A percentile compares a stretch with the other conserved stretches of the same genome.
Evolutionary conservation across 2,888 invertebrate genomes (phyloP).

Genomic region (Phrixothrix hirtus): DNA sequence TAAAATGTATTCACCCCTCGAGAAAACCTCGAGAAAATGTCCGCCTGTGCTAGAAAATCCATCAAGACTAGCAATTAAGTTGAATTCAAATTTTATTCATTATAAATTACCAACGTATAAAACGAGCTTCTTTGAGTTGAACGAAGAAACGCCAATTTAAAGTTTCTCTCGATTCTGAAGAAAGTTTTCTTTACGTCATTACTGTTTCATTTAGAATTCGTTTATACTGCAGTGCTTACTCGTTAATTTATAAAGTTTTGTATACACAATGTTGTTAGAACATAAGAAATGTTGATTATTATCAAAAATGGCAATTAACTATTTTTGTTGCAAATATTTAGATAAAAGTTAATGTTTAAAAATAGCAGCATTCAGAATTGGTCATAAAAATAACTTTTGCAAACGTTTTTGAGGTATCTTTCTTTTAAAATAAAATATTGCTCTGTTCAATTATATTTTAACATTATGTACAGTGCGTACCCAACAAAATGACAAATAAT

Average conservation of each 20-base stretch:
- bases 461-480: background rate
- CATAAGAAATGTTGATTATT: background rate
- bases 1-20: conserved; percentile 48
- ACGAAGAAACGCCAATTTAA: conserved; percentile 57
- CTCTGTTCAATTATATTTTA: too few species aligned
- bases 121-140: conserved; percentile 54
- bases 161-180: conserved; percentile 49
- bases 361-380: too few species aligned
- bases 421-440: conserved; percentile 1
- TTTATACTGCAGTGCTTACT: conserved; percentile 19
- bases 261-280: conserved; percentile 10
- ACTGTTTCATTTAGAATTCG: conserved; percentile 8
- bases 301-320: background rate
- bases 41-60: conserved; percentile 53
- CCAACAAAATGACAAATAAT: too few species aligned
- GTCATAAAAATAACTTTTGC: too few species aligned
- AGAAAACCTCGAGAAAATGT: conserved; percentile 48
- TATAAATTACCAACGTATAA: conserved; percentile 58
- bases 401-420: too few species aligned
- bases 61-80: conserved; percentile 58
- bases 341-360: too few species aligned
- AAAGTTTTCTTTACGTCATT: conserved; percentile 29
- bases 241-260: conserved; percentile 21
- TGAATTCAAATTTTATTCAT: conserved; percentile 59
- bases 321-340: too few species aligned